Conservation (phyloP, 2,113 vertebrate genomes). For the Sturnira hondurensis region DNA sequence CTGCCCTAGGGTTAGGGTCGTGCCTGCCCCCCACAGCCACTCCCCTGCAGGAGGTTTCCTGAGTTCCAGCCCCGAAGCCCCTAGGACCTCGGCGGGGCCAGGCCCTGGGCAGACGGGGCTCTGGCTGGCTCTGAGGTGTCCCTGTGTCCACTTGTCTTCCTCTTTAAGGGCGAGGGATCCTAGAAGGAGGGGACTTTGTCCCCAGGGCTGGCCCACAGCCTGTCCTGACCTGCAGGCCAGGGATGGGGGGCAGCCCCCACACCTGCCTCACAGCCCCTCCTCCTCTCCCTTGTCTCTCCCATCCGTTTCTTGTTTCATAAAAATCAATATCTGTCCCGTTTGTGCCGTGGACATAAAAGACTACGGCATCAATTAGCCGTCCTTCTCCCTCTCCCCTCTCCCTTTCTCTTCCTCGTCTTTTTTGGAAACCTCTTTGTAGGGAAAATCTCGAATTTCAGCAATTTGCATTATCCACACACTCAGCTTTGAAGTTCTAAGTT, state of each 20-base stretch:
- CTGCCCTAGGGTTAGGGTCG: rapidly evolving
- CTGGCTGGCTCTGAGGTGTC: not conserved
- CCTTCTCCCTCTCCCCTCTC: conserved; percentile 80
- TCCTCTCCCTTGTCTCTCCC: not conserved
- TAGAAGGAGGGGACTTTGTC: not conserved
- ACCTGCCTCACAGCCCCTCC: not conserved
- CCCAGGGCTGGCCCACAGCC: not conserved
- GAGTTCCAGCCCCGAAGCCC: not conserved
- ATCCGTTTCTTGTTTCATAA: conserved; percentile 80
- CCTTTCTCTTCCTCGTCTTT: conserved; percentile 78
- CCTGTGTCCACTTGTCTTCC: not conserved
- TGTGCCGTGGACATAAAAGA: conserved; percentile 90
- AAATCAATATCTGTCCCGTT: conserved; percentile 86
- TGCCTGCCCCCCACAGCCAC: not conserved
- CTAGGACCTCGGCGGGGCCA: not conserved
- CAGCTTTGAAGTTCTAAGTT: conserved; percentile 99
- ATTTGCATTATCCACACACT: conserved; percentile 99
- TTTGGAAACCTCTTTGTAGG: conserved; percentile 89
- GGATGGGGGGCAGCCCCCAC: not conserved
- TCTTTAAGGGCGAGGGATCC: not conserved
- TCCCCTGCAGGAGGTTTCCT: not conserved
- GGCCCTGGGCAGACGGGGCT: not conserved
- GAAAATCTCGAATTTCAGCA: conserved; percentile 94
- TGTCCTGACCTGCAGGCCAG: not conserved
- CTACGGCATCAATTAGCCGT: conserved; percentile 93